phyloP scores from a whole-genome alignment of 1,140 invertebrate species.

The Hormaphis cornu region DNA sequence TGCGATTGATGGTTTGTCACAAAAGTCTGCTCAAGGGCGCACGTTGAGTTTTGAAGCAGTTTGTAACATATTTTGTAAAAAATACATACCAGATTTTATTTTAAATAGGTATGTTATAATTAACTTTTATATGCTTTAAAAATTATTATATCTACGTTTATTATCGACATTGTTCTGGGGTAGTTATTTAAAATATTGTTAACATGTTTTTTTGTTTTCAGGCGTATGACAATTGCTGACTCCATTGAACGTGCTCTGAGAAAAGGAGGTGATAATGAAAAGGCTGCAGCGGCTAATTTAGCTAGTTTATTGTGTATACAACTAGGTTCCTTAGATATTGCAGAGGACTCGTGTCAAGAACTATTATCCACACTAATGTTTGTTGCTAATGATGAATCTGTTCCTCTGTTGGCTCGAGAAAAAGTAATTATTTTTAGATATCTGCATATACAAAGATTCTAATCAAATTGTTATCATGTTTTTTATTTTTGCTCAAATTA shows the following conservation, averaged over 20 bases:
- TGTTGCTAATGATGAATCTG: conserved; percentile 52
- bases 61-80: conserved; percentile 62
- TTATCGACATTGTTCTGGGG: too few species aligned
- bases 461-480: too few species aligned
- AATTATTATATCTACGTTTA: not conserved
- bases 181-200: too few species aligned
- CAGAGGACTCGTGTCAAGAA: conserved; percentile 52
- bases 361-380: conserved; percentile 51
- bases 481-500: not conserved
- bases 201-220: conserved; percentile 38
- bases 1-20: conserved; percentile 72
- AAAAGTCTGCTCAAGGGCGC: conserved; percentile 75
- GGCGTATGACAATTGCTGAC: conserved; percentile 71
- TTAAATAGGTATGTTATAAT: conserved; percentile 47
- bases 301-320: conserved; percentile 74
- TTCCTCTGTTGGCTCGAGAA: conserved; percentile 49
- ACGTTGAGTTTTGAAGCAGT: conserved; percentile 61
- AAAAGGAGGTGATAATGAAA: conserved; percentile 71
- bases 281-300: conserved; percentile 65
- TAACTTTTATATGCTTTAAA: not conserved
- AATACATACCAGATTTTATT: conserved; percentile 69
- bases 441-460: too few species aligned
- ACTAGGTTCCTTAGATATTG: conserved; percentile 55
- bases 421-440: conserved; percentile 48
- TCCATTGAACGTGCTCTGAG: conserved; percentile 67